Evolutionary conservation across 2,888 invertebrate species (phyloP), one percentile per base, ranked within the genome.

Genomic region (Hyles lineata): DNA sequence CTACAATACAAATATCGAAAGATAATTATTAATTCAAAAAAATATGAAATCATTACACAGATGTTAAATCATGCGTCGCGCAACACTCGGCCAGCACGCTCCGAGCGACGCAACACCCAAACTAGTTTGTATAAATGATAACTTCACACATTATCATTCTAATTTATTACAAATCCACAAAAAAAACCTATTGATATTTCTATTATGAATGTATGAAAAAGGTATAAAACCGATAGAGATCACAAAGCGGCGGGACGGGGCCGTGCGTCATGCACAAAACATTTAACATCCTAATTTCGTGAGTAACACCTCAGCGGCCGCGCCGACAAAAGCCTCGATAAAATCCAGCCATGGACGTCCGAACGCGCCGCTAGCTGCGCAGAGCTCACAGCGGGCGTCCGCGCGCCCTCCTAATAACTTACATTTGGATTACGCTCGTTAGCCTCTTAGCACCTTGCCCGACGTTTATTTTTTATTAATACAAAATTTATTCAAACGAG

Each of bases 391-490:
- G 92, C 92, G 83, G 91, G 93, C 83, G 89, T 85, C 85, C 87
- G 77, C 78, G 78, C 85, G 83, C 79, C 83, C 89, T 86, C 86
- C 92, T 92, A 92, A 93, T 93, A 93, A 92, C 91, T 93, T 93
- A 94, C 92, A 92, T 89, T 90, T 87, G 90, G 93, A 93, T 93
- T 93, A 93, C 90, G 89, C 93, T 93, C 93, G 93, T 93, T 93
- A 94, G 91, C 87, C 91, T 92, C 93, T 93, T 93, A 91, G 92
- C 94, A 93, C 93, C 94, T 93, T 93, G 86, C 83, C 86, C 86
- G 87, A 89, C 90, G 87, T 90, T 92, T 90, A 89, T 89, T 91
- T 92, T 91, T 92, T 92, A 90, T 92, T 90, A 91, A 92, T 90
- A 92, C 81, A 89, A 86, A 93, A 92, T 91, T 92, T 93, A 93